Base-by-base conservation (phyloP, 2,113 vertebrate genomes). In the Otocyon megalotis region DNA sequence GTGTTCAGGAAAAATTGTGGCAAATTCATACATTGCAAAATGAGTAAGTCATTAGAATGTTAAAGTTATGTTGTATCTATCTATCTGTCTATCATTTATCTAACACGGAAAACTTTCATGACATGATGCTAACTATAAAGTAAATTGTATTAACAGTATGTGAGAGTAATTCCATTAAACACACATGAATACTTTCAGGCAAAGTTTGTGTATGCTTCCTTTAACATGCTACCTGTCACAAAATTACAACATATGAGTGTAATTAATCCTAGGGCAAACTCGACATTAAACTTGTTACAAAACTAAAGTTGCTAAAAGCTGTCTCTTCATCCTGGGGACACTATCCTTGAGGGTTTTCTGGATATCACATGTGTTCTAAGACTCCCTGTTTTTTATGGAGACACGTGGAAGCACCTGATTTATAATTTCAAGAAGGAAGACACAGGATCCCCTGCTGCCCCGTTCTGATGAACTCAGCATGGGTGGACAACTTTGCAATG, bases 391-490 rank as follows among this genome's bases (percentile, higher is more conserved):
- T 86, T 86, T 5, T 72, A 69, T 22, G 48, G 30, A 74, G 35
- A 79, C 32, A 56, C 0, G 0, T 48, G 74, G 72, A 94, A 90
- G 10, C 7, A 86, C 20, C 48, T 74, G 43, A 69, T 28, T 95
- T 83, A 93, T 54, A 83, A 79, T 92, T 86, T 97, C 13, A 48
- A 86, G 30, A 83, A 95, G 10, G 3, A 88, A 88, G 85, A 94
- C 43, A 35, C 0, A 30, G n/a, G 35, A 63, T 65, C n/a, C 9
- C 85, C 91, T 71, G 37, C 37, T 91, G 86, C 5, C 86, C 5
- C 83, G 19, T 79, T 96, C 76, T 93, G 86, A 96, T 89, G 79
- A 93, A 79, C 72, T 56, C 72, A 79, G 37, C 67, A 76, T 58
- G 32, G 43, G 15, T 37, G 8, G 32, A 8, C n/a, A 82, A 81